Evolutionary conservation across 2,797 vertebrate genomes (phyloP).

Genomic region (Myiotriccus ornatus): DNA sequence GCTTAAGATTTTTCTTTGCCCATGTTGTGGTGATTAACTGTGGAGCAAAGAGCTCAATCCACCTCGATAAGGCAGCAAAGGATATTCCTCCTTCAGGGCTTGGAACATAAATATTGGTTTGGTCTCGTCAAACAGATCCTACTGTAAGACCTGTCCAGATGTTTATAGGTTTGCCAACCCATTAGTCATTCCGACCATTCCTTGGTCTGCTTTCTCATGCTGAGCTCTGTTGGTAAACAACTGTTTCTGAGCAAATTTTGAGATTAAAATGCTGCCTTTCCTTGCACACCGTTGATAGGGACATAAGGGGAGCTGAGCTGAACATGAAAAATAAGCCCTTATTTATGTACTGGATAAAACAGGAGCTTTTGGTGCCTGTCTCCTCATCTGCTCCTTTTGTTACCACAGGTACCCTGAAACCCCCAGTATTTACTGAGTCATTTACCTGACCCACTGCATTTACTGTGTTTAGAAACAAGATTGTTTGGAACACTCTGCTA

Average conservation of each 20-base stretch:
- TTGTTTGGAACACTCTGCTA: not conserved
- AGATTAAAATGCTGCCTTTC: not conserved
- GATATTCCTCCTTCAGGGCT: not conserved
- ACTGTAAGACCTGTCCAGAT: not conserved
- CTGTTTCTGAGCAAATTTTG: not conserved
- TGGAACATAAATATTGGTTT: not conserved
- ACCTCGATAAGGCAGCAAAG: not conserved
- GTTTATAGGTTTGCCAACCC: not conserved
- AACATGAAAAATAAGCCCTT: not conserved
- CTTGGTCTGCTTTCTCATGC: not conserved
- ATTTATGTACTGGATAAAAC: not conserved
- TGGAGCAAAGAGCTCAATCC: not conserved
- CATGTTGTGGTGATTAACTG: not conserved
- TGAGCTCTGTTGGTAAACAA: not conserved
- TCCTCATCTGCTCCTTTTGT: rapidly evolving
- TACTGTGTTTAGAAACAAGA: not conserved
- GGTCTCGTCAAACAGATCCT: not conserved
- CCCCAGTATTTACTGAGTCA: not conserved
- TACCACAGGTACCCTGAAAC: not conserved
- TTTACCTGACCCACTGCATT: not conserved
- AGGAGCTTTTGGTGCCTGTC: not conserved
- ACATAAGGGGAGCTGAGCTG: not conserved
- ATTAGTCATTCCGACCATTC: not conserved
- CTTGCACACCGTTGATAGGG: not conserved
- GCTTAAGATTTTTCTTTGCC: not conserved